A percentile compares a stretch with the other conserved stretches of the same genome.
Evolutionary conservation across 1,140 invertebrate species (phyloP).

Genomic region (Nebria ingens): DNA sequence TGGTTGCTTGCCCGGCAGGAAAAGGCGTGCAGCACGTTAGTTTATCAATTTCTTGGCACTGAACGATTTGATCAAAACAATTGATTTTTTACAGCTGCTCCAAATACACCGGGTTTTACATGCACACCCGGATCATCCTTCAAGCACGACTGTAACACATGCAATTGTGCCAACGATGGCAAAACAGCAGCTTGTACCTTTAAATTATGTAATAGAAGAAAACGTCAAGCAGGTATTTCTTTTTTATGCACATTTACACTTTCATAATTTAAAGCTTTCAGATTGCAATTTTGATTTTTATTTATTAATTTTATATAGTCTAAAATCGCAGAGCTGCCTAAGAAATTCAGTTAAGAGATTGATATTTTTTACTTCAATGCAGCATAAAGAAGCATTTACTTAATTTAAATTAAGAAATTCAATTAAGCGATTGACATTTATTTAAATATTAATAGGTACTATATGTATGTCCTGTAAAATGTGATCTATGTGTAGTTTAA

Average conservation of each 20-base stretch:
- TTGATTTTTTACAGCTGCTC: not conserved
- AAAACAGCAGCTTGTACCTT: conserved; percentile 36
- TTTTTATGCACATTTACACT: no score
- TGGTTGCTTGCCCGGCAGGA: not conserved
- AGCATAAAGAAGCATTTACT: no score
- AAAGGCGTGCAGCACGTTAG: no score
- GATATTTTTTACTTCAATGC: no score
- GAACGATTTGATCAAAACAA: no score
- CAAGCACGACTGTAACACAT: conserved; percentile 37
- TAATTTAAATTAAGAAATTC: no score
- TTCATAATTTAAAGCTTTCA: no score
- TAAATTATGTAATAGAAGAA: conserved; percentile 16
- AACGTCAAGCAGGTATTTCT: not conserved
- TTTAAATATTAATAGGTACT: not conserved
- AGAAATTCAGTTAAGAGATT: no score
- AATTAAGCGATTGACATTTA: not conserved
- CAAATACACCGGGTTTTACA: not conserved
- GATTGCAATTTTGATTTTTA: no score
- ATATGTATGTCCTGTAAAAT: not conserved
- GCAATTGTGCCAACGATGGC: conserved; percentile 37
- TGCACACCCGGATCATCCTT: conserved; percentile 35
- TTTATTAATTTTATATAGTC: no score
- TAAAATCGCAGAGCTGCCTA: no score
- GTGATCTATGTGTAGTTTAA: not conserved
- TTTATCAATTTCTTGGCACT: no score